Conservation (phyloP, 2,888 invertebrate species). For the Mimumesa dahlbomi region DNA sequence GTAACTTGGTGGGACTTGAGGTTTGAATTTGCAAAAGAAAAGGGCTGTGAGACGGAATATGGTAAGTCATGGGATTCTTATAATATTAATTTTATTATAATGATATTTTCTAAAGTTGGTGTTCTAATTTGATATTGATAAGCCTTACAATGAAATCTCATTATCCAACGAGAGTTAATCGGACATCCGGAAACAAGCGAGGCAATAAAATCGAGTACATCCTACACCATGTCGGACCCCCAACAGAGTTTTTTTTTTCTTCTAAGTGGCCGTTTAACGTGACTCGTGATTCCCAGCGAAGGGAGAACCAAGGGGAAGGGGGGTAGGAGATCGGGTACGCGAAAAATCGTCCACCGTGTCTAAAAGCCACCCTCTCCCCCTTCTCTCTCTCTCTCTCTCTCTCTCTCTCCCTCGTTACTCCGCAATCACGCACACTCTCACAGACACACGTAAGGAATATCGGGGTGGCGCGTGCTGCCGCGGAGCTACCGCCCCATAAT, state of each 20-base stretch:
- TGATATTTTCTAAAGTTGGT: too few relatives aligned
- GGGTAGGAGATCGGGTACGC: conserved; percentile 33
- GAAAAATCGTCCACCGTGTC: conserved; percentile 74
- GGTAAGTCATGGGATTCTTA: too few relatives aligned
- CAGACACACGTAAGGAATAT: conserved; percentile 13
- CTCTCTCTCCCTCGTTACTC: not conserved
- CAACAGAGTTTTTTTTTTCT: conserved; percentile 2
- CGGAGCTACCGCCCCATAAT: conserved; percentile 67
- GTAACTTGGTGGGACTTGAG: too few relatives aligned
- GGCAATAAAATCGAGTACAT: too few relatives aligned
- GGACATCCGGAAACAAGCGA: too few relatives aligned
- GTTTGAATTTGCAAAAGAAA: too few relatives aligned
- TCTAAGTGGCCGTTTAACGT: conserved; percentile 36
- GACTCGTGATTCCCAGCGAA: conserved; percentile 23
- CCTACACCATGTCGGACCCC: too few relatives aligned
- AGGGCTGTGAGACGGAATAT: too few relatives aligned
- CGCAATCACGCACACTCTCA: conserved; percentile 9
- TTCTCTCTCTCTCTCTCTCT: conserved; percentile 1
- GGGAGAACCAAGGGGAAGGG: conserved; percentile 1
- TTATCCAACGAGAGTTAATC: too few relatives aligned
- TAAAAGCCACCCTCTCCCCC: conserved; percentile 63
- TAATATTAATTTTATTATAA: too few relatives aligned
- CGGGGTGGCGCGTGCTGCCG: conserved; percentile 60
- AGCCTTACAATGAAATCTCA: too few relatives aligned
- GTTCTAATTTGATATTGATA: too few relatives aligned